phyloP scores from a whole-genome alignment of 1,140 invertebrate genomes.

The Araneus ventricosus region DNA sequence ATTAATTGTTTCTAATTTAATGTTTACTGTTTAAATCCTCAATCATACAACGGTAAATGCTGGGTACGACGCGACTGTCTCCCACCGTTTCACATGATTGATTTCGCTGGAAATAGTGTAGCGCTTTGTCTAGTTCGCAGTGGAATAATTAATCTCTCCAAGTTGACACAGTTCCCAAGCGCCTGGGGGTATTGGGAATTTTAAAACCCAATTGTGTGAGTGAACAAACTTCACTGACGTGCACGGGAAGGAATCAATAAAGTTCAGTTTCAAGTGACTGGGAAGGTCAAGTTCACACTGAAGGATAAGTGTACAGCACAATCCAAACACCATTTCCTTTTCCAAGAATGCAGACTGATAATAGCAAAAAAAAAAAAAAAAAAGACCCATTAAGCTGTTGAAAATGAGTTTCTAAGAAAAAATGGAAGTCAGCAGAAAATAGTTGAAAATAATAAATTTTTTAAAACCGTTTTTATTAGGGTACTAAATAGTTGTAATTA shows the following conservation, averaged over 20 bases:
- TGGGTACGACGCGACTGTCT: conserved; percentile 14
- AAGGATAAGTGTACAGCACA: not conserved
- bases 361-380: not conserved
- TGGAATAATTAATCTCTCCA: conserved; percentile 34
- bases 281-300: not conserved
- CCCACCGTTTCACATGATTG: conserved; percentile 15
- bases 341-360: not conserved
- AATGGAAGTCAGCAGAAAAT: no score
- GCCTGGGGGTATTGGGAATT: conserved; percentile 17
- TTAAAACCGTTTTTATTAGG: no score
- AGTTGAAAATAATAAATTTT: no score
- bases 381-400: no score
- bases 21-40: conserved; percentile 1
- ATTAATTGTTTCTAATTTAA: conserved; percentile 27
- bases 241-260: not conserved
- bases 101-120: not conserved
- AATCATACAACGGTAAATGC: conserved; percentile 2
- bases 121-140: not conserved
- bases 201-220: conserved; percentile 18
- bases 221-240: not conserved
- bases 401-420: no score
- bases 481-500: no score
- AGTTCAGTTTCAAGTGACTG: not conserved
- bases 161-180: conserved; percentile 22
- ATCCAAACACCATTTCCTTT: not conserved